These are phyloP conservation scores for Montipora cactus DNA, from an alignment of 64 coral and sea anemone genomes.

Conservation along the genomic window DNA sequence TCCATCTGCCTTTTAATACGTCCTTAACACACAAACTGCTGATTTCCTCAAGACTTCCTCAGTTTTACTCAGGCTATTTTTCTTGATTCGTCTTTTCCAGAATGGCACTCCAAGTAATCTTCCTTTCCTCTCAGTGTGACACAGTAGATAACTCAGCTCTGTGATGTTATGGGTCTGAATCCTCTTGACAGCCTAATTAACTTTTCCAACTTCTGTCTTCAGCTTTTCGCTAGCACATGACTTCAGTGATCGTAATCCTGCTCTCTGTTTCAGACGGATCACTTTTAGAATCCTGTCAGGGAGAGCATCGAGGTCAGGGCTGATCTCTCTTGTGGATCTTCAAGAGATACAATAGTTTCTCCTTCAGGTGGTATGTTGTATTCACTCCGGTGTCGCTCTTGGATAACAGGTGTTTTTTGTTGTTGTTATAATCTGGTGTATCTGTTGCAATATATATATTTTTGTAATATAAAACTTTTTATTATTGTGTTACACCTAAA, in stretches of 20 bases:
- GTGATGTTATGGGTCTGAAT: slow-evolving; percentile 1
- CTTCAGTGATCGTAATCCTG: slow-evolving; percentile 56
- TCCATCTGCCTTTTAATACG: no score
- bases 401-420: no score
- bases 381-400: neutral
- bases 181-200: slow-evolving; percentile 50
- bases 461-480: no score
- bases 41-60: no score
- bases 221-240: slow-evolving; percentile 58
- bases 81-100: no score
- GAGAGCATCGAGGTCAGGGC: slow-evolving; percentile 19
- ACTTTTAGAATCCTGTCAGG: slow-evolving; percentile 44
- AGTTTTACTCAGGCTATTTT: no score
- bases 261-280: slow-evolving; percentile 36
- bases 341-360: neutral
- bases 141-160: slow-evolving; percentile 10
- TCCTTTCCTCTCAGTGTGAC: neutral
- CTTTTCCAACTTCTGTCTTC: slow-evolving; percentile 63
- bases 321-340: neutral
- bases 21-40: no score
- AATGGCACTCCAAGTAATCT: no score
- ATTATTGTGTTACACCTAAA: no score
- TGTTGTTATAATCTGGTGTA: no score
- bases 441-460: no score
- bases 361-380: neutral